Conservation (phyloP, 2,113 vertebrate species). For the Melanostigma gelatinosum region DNA sequence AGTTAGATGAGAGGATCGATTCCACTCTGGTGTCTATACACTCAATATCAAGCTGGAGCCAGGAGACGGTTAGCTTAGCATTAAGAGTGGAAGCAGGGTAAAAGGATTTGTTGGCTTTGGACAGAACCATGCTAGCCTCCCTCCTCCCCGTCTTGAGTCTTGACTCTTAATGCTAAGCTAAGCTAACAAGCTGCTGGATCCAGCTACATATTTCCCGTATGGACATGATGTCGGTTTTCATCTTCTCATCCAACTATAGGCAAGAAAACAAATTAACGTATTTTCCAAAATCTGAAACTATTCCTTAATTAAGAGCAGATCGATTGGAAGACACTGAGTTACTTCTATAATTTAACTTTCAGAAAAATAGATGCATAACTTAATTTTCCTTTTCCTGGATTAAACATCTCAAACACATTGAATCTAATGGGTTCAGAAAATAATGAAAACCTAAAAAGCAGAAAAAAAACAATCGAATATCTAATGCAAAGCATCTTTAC, state of each 20-base stretch:
- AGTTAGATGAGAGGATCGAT: background rate
- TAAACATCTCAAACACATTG: background rate
- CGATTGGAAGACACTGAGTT: background rate
- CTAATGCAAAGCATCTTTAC: background rate
- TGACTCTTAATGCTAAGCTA: too few species aligned
- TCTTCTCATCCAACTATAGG: background rate
- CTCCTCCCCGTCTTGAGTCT: too few species aligned
- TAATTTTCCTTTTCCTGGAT: background rate
- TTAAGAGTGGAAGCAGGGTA: background rate
- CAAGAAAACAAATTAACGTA: too few species aligned
- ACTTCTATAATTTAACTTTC: background rate
- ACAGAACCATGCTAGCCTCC: background rate
- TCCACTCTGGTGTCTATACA: background rate
- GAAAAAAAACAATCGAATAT: background rate
- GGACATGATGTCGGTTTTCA: too few species aligned
- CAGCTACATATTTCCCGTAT: background rate
- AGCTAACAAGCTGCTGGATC: too few species aligned
- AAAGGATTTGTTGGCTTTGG: background rate
- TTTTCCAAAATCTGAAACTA: background rate
- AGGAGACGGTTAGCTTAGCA: background rate
- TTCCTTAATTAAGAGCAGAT: background rate
- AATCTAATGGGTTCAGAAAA: background rate
- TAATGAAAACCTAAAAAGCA: background rate
- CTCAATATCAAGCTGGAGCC: background rate
- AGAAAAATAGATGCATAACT: background rate